phyloP scores from a whole-genome alignment of 2,797 vertebrate species.

The Myiotriccus ornatus region DNA sequence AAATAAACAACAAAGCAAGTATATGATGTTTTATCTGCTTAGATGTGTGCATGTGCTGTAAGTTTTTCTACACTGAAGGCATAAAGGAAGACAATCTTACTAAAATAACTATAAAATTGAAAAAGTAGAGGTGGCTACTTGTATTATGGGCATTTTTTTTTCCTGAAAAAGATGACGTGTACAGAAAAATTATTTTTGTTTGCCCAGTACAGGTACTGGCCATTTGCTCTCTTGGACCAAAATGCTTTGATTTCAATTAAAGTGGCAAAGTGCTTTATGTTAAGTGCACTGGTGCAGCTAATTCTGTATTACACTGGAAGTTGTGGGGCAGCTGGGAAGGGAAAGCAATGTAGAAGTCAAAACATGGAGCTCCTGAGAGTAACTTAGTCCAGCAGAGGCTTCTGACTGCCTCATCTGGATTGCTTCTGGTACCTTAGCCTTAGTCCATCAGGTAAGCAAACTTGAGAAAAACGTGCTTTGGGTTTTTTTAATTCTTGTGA shows the following conservation, averaged over 20 bases:
- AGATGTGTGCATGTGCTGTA: background rate
- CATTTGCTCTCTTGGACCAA: background rate
- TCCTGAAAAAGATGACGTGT: background rate
- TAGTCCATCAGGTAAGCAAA: background rate
- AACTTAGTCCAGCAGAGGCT: background rate
- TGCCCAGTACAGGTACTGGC: background rate
- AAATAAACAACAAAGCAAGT: slow-evolving; percentile 9
- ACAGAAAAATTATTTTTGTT: background rate
- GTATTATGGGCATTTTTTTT: background rate
- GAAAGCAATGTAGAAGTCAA: background rate
- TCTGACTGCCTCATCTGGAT: background rate
- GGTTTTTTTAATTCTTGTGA: background rate
- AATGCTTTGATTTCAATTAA: background rate
- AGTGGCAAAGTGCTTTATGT: background rate
- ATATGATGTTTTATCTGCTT: background rate
- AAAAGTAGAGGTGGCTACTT: background rate
- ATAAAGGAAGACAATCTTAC: background rate
- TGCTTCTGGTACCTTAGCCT: background rate
- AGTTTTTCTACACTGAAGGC: background rate
- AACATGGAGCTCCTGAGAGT: background rate
- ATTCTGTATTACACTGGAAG: background rate
- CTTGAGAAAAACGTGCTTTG: fast-evolving
- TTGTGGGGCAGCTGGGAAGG: background rate
- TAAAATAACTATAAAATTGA: background rate
- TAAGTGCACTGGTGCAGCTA: background rate